Conservation (phyloP, 2,888 invertebrate genomes). For the Griposia aprilina region DNA sequence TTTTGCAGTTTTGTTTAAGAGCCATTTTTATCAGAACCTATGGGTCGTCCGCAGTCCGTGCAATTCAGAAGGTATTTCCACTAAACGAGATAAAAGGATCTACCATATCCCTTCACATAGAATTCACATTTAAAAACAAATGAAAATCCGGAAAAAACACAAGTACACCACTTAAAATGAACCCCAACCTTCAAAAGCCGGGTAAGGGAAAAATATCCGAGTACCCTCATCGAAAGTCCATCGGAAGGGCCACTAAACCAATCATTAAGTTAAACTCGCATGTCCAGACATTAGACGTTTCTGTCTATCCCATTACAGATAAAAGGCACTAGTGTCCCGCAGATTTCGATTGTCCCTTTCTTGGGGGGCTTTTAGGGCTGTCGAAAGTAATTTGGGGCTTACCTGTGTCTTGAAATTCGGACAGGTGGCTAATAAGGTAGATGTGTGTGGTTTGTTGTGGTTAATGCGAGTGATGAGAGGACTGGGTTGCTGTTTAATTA, state of each 20-base stretch:
- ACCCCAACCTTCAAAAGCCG: slow-evolving; percentile 43
- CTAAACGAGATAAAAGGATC: slow-evolving; percentile 34
- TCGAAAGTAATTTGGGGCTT: slow-evolving; percentile 63
- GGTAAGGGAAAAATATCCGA: slow-evolving; percentile 59
- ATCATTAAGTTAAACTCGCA: slow-evolving; percentile 76
- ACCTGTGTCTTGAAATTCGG: slow-evolving; percentile 60
- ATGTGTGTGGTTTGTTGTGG: slow-evolving; percentile 51
- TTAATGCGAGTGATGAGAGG: slow-evolving; percentile 43
- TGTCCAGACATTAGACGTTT: slow-evolving; percentile 70
- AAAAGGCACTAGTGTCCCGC: slow-evolving; percentile 71
- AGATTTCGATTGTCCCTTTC: slow-evolving; percentile 72
- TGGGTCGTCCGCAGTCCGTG: too few species aligned
- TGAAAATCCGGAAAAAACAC: slow-evolving; percentile 34
- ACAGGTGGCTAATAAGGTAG: slow-evolving; percentile 58
- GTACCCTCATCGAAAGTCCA: slow-evolving; percentile 61
- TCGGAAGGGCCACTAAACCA: slow-evolving; percentile 68
- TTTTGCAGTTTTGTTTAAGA: background rate
- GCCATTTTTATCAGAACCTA: background rate
- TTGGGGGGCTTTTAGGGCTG: slow-evolving; percentile 54
- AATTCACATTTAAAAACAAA: slow-evolving; percentile 47
- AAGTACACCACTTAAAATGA: slow-evolving; percentile 47
- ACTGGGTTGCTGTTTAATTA: slow-evolving; percentile 43
- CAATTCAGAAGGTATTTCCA: slow-evolving; percentile 2
- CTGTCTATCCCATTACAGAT: slow-evolving; percentile 72
- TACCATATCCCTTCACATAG: slow-evolving; percentile 11